phyloP scores from a whole-genome alignment of 92 coral and sea anemone species.

The Phenganax subtilis region DNA sequence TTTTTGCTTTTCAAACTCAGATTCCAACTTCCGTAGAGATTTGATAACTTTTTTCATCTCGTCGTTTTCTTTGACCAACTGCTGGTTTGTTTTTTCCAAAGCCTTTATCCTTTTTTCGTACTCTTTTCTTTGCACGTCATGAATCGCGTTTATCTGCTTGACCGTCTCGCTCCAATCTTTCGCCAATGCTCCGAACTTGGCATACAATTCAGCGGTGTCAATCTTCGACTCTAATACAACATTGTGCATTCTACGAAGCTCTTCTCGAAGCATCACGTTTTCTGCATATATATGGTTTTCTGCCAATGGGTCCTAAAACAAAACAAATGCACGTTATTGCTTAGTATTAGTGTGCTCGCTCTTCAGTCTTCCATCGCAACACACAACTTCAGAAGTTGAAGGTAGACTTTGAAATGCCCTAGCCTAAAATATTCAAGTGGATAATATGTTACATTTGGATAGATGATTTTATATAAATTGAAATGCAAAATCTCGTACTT shows the following conservation, averaged over 20 bases:
- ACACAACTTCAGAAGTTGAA: not conserved
- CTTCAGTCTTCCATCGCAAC: not conserved
- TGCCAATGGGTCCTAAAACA: not conserved
- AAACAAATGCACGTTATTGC: not conserved
- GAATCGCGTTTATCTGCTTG: not conserved
- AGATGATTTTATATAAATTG: too few relatives aligned
- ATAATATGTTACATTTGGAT: too few relatives aligned
- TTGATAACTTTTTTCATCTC: slow-evolving; percentile 19
- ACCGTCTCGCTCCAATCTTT: not conserved
- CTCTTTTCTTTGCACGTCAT: not conserved
- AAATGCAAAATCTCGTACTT: not conserved
- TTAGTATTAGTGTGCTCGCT: not conserved
- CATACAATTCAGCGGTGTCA: slow-evolving; percentile 19
- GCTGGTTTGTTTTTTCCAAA: slow-evolving; percentile 2
- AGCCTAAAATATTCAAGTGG: too few relatives aligned
- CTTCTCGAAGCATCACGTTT: not conserved
- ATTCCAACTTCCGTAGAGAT: not conserved
- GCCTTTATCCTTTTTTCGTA: not conserved
- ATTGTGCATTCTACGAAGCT: slow-evolving; percentile 1
- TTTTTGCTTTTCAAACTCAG: slow-evolving; percentile 8
- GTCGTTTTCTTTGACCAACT: not conserved
- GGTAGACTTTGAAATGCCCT: too few relatives aligned
- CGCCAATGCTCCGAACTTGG: not conserved
- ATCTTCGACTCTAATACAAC: slow-evolving; percentile 12
- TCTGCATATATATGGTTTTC: not conserved